Conservation (phyloP, 2,888 invertebrate genomes). For the Belgica antarctica region DNA sequence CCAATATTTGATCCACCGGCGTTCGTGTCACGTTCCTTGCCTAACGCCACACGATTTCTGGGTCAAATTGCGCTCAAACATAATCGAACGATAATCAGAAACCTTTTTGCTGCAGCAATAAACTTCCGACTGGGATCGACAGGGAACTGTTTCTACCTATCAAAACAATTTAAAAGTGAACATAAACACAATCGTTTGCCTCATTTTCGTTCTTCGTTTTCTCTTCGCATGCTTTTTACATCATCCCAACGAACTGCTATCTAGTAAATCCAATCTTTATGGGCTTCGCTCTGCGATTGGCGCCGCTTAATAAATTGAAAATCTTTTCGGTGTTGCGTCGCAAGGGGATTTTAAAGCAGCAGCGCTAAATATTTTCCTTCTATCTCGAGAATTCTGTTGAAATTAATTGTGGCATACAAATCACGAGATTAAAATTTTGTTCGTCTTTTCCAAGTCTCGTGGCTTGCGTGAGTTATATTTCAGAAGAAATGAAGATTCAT, state of each 20-base stretch:
- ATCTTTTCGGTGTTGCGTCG: constrained; percentile 15
- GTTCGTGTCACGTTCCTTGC: too few species aligned
- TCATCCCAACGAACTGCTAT: not conserved
- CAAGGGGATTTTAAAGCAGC: not conserved
- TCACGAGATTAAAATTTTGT: constrained; percentile 11
- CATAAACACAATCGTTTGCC: constrained; percentile 16
- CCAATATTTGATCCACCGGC: too few species aligned
- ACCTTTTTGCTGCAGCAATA: not conserved
- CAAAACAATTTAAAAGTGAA: constrained; percentile 10
- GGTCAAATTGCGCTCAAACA: not conserved
- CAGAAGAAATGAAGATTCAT: too few species aligned
- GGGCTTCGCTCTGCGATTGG: constrained; percentile 6
- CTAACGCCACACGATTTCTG: too few species aligned
- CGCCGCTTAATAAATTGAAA: constrained; percentile 31
- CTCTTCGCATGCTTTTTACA: constrained; percentile 15
- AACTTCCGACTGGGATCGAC: not conserved
- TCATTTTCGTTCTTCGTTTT: too few species aligned
- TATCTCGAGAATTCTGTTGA: not conserved
- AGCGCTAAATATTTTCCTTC: not conserved
- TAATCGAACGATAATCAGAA: constrained; percentile 3
- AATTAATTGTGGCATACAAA: constrained; percentile 25
- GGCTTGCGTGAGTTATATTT: not conserved
- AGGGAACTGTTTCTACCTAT: constrained; percentile 12
- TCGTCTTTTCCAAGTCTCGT: constrained; percentile 8
- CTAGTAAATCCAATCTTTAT: constrained; percentile 26